phyloP scores from a whole-genome alignment of 1,140 invertebrate species.

The Heterodera carotae region DNA sequence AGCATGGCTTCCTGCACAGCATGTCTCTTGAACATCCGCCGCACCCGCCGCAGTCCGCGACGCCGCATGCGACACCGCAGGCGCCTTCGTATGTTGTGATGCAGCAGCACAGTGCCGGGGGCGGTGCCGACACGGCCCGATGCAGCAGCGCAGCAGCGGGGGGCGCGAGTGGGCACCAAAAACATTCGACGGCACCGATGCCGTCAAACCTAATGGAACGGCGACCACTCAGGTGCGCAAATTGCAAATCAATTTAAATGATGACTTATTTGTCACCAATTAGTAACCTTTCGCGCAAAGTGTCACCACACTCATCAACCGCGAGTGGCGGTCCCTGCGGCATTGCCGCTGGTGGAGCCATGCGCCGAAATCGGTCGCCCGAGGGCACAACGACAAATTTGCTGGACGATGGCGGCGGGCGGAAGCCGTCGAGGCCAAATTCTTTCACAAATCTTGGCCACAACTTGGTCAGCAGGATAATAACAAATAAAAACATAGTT shows the following conservation, averaged over 20 bases:
- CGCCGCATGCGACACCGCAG: neutral
- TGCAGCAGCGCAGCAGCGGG: neutral
- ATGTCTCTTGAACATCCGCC: constrained; percentile 52
- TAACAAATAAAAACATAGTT: too few species aligned
- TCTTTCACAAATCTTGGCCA: constrained; percentile 64
- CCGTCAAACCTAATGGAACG: neutral
- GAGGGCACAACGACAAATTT: constrained; percentile 28
- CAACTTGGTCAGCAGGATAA: constrained; percentile 51
- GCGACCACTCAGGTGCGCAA: constrained; percentile 20
- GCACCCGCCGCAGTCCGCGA: constrained; percentile 2
- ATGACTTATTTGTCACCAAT: too few species aligned
- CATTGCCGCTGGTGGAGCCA: constrained; percentile 15
- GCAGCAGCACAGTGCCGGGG: neutral
- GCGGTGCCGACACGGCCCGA: neutral
- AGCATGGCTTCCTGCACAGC: constrained; percentile 51
- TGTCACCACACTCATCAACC: neutral
- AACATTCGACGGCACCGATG: neutral
- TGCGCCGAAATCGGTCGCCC: constrained; percentile 23
- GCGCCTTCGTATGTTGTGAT: neutral
- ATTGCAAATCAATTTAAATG: too few species aligned
- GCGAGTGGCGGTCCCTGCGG: neutral
- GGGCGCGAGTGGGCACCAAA: neutral
- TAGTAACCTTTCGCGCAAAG: neutral
- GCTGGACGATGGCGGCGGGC: constrained; percentile 49
- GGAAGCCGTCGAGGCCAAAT: constrained; percentile 56